Conservation (phyloP, 2,797 vertebrate species). For the Odontamblyopus rebecca region DNA sequence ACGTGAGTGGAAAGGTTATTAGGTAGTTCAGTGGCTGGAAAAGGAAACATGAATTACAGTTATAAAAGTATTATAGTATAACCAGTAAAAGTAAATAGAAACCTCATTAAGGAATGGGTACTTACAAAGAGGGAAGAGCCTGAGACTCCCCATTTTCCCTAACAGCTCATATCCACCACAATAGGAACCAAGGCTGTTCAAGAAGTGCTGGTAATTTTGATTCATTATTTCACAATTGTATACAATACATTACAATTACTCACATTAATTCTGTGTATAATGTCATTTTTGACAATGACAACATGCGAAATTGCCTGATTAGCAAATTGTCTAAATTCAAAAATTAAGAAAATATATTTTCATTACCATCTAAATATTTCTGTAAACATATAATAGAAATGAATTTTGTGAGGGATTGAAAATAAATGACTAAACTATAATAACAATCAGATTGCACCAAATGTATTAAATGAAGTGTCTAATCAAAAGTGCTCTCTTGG, state of each 20-base stretch:
- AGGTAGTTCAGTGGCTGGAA: slow-evolving; percentile 48
- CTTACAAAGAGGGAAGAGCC: not conserved
- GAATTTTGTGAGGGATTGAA: not conserved
- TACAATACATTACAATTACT: not conserved
- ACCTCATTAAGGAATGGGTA: not conserved
- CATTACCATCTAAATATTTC: too few relatives aligned
- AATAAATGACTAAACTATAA: not conserved
- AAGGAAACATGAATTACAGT: slow-evolving; percentile 25
- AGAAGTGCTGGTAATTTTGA: not conserved
- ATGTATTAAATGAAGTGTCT: slow-evolving; percentile 33
- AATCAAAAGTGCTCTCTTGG: slow-evolving; percentile 47
- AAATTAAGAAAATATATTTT: too few relatives aligned
- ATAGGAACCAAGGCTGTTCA: not conserved
- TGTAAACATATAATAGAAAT: not conserved
- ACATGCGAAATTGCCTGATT: not conserved
- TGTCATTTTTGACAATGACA: not conserved
- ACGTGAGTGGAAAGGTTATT: slow-evolving; percentile 43
- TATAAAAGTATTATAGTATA: slow-evolving; percentile 29
- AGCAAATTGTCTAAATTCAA: too few relatives aligned
- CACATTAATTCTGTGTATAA: not conserved
- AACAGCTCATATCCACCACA: too few relatives aligned
- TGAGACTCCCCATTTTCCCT: not conserved
- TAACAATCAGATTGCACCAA: slow-evolving; percentile 18
- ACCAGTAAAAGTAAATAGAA: slow-evolving; percentile 15
- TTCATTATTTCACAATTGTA: not conserved